Percentiles rank a stretch among this genome's conserved stretches.
Conservation (phyloP, 2,113 vertebrate genomes). For the Pogonocichla stellata region DNA sequence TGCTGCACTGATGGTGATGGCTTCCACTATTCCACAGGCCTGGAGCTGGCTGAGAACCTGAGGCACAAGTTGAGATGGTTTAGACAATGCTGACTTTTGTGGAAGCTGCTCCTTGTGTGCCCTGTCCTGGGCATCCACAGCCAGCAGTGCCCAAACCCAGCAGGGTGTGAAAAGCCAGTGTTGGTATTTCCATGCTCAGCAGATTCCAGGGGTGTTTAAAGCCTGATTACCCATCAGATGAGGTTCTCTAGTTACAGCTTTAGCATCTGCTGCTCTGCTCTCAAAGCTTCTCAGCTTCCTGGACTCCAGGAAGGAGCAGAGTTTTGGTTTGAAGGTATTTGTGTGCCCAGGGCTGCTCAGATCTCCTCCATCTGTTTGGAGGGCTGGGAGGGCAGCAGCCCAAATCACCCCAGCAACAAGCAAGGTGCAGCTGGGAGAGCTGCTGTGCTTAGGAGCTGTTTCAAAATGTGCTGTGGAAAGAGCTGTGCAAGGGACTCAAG, state of each 20-base stretch:
- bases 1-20: constrained; percentile 93
- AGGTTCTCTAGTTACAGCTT: background rate
- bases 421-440: background rate
- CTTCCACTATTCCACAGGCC: constrained; percentile 96
- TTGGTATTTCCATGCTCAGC: background rate
- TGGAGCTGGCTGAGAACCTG: constrained; percentile 93
- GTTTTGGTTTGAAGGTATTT: background rate
- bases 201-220: background rate
- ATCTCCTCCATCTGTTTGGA: background rate
- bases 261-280: background rate
- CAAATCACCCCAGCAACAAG: background rate
- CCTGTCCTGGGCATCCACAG: background rate
- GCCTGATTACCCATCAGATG: background rate
- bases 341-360: background rate
- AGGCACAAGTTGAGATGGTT: background rate
- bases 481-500: background rate
- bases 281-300: background rate
- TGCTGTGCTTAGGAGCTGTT: background rate
- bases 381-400: background rate
- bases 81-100: background rate
- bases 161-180: background rate
- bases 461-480: background rate
- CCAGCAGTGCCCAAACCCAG: background rate
- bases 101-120: background rate
- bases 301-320: background rate